A percentile compares a stretch with the other conserved stretches of the same genome.
phyloP scores from a whole-genome alignment of 2,113 vertebrate species.

The Microcebus lehilahytsara region DNA sequence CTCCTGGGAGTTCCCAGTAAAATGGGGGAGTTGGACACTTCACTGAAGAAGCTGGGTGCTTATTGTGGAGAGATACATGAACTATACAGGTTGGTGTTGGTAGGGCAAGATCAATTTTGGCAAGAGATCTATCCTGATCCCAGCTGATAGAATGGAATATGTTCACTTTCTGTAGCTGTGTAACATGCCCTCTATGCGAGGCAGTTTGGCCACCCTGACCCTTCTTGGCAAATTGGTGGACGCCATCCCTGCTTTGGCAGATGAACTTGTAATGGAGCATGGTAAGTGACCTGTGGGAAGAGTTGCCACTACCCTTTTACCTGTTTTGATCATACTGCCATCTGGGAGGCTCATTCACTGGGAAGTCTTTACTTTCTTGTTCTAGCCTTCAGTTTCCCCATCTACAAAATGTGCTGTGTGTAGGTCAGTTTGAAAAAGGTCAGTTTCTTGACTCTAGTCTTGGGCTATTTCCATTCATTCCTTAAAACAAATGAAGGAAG shows the following conservation, averaged over 20 bases:
- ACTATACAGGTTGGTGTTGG: neutral
- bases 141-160: neutral
- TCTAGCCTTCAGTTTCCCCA: neutral
- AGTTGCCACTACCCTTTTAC: neutral
- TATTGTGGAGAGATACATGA: neutral
- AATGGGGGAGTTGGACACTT: neutral
- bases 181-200: conserved; percentile 79
- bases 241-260: conserved; percentile 85
- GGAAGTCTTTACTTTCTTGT: neutral
- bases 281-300: conserved; percentile 83
- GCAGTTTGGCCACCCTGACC: conserved; percentile 85
- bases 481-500: conserved; percentile 21
- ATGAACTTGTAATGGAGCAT: conserved; percentile 86
- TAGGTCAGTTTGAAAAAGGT: conserved; percentile 7
- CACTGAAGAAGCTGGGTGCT: neutral
- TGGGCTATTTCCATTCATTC: neutral
- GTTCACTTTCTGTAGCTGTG: conserved; percentile 69
- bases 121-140: neutral
- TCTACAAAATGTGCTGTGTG: neutral
- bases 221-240: conserved; percentile 93
- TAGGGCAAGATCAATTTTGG: neutral
- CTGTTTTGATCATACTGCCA: neutral
- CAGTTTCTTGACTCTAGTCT: neutral
- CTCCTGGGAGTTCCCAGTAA: neutral
- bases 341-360: neutral